Conservation (phyloP, 2,113 vertebrate genomes). For the Xyliphius kryptos region DNA sequence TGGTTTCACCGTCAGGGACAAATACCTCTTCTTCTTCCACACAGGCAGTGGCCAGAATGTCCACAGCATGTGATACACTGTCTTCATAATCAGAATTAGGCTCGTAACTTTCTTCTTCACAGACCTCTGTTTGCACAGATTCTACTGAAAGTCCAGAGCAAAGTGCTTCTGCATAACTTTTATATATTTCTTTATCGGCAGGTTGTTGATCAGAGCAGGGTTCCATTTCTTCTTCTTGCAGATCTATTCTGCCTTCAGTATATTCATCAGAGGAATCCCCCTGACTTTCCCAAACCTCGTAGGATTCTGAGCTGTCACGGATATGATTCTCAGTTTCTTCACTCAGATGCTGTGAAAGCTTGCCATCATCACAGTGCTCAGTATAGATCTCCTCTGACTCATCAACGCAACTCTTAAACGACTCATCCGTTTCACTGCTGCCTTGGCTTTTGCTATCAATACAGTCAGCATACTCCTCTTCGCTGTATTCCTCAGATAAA, state of each 20-base stretch:
- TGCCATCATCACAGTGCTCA: slow-evolving; percentile 11
- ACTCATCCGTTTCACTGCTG: slow-evolving; percentile 39
- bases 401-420: slow-evolving; percentile 36
- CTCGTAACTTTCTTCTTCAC: slow-evolving; percentile 5
- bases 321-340: not conserved
- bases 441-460: slow-evolving; percentile 40
- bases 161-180: slow-evolving; percentile 35
- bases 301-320: not conserved
- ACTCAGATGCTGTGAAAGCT: not conserved
- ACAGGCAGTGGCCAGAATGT: slow-evolving; percentile 7
- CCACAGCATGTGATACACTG: slow-evolving; percentile 2
- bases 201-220: slow-evolving; percentile 2
- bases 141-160: slow-evolving; percentile 23
- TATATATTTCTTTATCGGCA: slow-evolving; percentile 3
- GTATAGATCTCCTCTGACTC: slow-evolving; percentile 33
- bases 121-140: not conserved
- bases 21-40: slow-evolving; percentile 6
- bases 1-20: not conserved
- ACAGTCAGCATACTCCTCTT: slow-evolving; percentile 34
- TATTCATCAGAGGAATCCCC: not conserved
- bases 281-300: not conserved
- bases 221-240: slow-evolving; percentile 5
- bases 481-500: slow-evolving; percentile 51
- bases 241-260: slow-evolving; percentile 3
- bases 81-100: slow-evolving; percentile 8